Evolutionary conservation across 1,140 invertebrate species (phyloP).

Genomic region (Aphis craccivora): DNA sequence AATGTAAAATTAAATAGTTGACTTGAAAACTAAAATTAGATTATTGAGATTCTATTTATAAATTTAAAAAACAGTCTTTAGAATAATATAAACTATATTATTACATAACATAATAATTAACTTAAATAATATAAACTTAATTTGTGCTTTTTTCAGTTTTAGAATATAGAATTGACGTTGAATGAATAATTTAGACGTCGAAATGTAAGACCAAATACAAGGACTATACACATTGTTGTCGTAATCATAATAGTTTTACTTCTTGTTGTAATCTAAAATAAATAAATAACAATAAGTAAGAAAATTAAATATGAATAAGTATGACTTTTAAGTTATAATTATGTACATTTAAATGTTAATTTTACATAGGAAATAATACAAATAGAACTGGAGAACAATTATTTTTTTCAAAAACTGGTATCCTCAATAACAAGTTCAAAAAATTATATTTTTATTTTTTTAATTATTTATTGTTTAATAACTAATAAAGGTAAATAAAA

Average conservation of each 20-base stretch:
- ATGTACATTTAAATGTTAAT: background rate
- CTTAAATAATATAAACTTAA: background rate
- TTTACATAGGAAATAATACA: background rate
- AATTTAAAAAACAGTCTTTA: background rate
- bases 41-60: background rate
- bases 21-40: background rate
- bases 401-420: too few species aligned
- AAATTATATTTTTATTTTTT: background rate
- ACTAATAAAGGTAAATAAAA: background rate
- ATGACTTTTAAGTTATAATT: background rate
- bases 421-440: too few species aligned
- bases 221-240: background rate
- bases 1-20: background rate
- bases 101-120: background rate
- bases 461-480: background rate
- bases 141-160: background rate
- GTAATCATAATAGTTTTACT: background rate
- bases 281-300: background rate
- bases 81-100: too few species aligned
- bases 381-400: too few species aligned
- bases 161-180: background rate
- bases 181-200: background rate
- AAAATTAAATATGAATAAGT: background rate
- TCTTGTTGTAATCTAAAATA: conserved; percentile 13
- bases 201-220: background rate